Percentiles rank a stretch among this genome's conserved stretches.
phyloP scores from a whole-genome alignment of 1,140 invertebrate genomes.

The Asbolus verrucosus region DNA sequence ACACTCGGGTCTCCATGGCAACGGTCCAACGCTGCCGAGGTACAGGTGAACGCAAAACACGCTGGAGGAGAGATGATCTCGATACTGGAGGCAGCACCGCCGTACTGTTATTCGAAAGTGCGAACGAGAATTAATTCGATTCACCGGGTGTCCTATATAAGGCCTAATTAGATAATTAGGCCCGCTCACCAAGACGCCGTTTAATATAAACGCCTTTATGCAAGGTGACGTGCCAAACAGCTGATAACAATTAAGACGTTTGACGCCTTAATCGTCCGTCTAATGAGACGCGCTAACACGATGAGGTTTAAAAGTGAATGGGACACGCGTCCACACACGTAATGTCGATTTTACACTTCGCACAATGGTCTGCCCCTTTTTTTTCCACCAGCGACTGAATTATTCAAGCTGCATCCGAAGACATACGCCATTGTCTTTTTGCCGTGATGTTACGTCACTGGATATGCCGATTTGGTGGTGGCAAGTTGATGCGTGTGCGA shows the following conservation, averaged over 20 bases:
- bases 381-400: conserved; percentile 38
- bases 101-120: conserved; percentile 9
- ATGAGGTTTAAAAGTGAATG: conserved; percentile 42
- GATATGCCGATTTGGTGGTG: conserved; percentile 41
- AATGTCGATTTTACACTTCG: conserved; percentile 42
- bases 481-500: conserved; percentile 17
- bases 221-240: conserved; percentile 45
- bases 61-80: no score
- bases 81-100: no score
- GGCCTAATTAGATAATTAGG: conserved; percentile 47
- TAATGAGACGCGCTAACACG: conserved; percentile 46
- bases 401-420: conserved; percentile 46
- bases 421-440: no score
- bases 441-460: conserved; percentile 25
- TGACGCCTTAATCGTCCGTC: conserved; percentile 47
- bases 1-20: no score
- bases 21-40: no score
- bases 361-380: conserved; percentile 19
- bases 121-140: conserved; percentile 35
- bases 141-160: conserved; percentile 24
- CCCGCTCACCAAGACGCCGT: conserved; percentile 30
- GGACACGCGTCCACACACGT: conserved; percentile 31
- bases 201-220: no score
- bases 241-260: conserved; percentile 48
- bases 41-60: no score